Evolutionary conservation across 1,140 invertebrate genomes (phyloP).

Genomic region (Telenomus remus): DNA sequence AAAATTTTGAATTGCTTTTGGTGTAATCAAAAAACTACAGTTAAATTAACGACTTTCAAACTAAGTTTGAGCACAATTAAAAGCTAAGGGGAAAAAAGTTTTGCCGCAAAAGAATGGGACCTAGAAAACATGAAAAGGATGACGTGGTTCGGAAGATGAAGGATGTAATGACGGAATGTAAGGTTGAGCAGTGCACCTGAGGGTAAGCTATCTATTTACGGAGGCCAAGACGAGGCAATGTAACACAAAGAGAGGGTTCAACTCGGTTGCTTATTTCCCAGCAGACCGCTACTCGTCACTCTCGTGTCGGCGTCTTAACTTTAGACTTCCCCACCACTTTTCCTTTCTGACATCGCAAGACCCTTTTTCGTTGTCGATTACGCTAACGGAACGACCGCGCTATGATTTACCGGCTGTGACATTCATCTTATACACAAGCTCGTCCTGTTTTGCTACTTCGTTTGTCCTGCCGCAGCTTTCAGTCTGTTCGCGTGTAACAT

Average conservation of each 20-base stretch:
- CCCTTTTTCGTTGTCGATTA: constrained; percentile 49
- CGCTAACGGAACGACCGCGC: constrained; percentile 49
- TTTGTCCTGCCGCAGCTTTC: constrained; percentile 37
- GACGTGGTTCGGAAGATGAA: constrained; percentile 26
- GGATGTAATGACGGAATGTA: constrained; percentile 45
- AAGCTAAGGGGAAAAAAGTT: constrained; percentile 5
- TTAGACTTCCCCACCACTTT: constrained; percentile 35
- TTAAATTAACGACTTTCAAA: too few relatives aligned
- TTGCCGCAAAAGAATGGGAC: background rate
- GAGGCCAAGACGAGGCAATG: constrained; percentile 55
- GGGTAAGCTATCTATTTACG: constrained; percentile 69
- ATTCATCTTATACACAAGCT: constrained; percentile 70
- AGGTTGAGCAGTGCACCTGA: constrained; percentile 53
- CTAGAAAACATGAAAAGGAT: constrained; percentile 15
- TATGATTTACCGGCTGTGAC: constrained; percentile 71
- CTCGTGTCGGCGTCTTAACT: constrained; percentile 24
- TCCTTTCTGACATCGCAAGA: constrained; percentile 37
- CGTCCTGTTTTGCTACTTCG: constrained; percentile 49
- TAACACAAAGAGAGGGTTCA: constrained; percentile 58
- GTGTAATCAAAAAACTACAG: too few relatives aligned
- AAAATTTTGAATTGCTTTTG: too few relatives aligned
- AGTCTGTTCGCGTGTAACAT: constrained; percentile 45
- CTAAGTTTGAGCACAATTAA: too few relatives aligned
- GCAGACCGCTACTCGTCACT: constrained; percentile 63
- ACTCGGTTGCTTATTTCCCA: constrained; percentile 75